These are phyloP conservation scores for Ailurus styani DNA, from an alignment of 2,113 vertebrate species.

Conservation along the genomic window DNA sequence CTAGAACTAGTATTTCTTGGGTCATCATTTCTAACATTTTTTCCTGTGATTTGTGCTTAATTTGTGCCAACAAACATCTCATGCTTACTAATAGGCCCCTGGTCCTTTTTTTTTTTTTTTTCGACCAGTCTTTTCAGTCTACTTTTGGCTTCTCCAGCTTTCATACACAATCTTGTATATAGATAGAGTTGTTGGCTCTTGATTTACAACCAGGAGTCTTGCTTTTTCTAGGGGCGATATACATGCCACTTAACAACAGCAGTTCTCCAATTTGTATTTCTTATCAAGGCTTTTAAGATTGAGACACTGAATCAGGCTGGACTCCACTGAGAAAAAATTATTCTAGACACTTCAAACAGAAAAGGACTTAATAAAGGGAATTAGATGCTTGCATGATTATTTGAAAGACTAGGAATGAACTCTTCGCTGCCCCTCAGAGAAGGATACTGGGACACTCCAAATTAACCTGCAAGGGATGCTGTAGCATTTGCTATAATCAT, in stretches of 20 bases:
- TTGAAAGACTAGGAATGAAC: neutral
- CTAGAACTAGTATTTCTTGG: neutral
- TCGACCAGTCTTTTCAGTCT: neutral
- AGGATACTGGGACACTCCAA: neutral
- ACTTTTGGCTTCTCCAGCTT: neutral
- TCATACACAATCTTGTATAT: neutral
- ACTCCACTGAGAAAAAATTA: neutral
- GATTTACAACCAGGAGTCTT: neutral
- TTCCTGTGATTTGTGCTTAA: neutral
- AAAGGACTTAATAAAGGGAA: neutral
- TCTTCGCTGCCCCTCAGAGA: neutral
- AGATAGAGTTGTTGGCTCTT: neutral
- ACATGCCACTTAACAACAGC: neutral
- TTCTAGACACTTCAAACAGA: neutral
- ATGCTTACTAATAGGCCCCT: neutral
- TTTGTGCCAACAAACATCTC: neutral
- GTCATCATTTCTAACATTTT: neutral
- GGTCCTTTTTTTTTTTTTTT: neutral
- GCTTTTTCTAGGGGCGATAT: neutral
- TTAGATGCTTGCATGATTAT: neutral
- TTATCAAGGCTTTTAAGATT: neutral
- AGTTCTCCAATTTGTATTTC: neutral
- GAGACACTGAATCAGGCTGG: neutral
- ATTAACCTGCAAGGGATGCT: neutral
- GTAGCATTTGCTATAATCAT: neutral